A percentile compares a stretch with the other conserved stretches of the same genome.
Evolutionary conservation across 2,888 invertebrate genomes (phyloP).

Genomic region (Ennomos fuscantarius): DNA sequence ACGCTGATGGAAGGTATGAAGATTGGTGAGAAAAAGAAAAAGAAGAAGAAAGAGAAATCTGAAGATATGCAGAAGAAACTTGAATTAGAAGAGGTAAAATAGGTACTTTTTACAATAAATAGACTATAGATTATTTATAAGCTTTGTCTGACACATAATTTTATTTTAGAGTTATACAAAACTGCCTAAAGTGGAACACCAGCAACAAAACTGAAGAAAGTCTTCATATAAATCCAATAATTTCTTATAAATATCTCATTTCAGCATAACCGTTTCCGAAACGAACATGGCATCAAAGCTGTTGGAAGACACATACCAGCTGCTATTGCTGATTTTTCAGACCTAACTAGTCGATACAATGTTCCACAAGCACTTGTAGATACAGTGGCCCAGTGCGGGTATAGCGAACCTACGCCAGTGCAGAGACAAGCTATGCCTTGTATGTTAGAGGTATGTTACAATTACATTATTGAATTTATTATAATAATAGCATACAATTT

Average conservation of each 20-base stretch:
- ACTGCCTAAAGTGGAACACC: too few species aligned
- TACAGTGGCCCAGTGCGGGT: conserved; percentile 89
- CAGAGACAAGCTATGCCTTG: conserved; percentile 97
- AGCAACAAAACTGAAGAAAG: too few species aligned
- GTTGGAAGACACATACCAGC: conserved; percentile 92
- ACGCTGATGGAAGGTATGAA: conserved; percentile 74
- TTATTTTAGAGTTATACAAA: too few species aligned
- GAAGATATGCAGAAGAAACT: conserved; percentile 80
- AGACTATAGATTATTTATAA: neutral
- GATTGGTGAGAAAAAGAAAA: conserved; percentile 70
- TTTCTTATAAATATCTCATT: conserved; percentile 39
- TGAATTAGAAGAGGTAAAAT: conserved; percentile 68
- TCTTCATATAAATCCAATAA: too few species aligned
- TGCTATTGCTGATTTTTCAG: conserved; percentile 89
- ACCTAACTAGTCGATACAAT: conserved; percentile 84
- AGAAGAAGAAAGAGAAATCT: conserved; percentile 69
- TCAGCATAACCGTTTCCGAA: conserved; percentile 90
- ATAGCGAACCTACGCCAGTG: conserved; percentile 92
- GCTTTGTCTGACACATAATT: too few species aligned
- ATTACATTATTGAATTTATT: too few species aligned
- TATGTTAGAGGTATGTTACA: conserved; percentile 88
- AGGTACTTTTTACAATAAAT: neutral
- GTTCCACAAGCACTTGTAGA: conserved; percentile 86
- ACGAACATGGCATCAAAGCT: conserved; percentile 90
- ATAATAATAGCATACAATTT: too few species aligned